A percentile compares a stretch with the other conserved stretches of the same genome.
Evolutionary conservation across 2,888 invertebrate genomes (phyloP).

Genomic region (Lithodes maja): DNA sequence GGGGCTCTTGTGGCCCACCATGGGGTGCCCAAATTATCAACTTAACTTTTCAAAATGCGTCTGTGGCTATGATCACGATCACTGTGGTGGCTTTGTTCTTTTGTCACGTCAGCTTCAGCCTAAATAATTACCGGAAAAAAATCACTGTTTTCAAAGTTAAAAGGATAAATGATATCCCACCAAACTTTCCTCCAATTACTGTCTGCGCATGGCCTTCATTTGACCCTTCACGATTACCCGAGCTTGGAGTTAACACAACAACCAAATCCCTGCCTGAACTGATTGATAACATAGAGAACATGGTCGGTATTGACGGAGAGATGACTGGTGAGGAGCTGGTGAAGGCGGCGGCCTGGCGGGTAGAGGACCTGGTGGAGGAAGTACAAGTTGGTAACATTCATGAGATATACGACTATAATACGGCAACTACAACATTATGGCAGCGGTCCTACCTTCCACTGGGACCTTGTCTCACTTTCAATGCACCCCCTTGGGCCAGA

Average conservation of each 20-base stretch:
- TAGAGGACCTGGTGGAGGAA: conserved; percentile 36
- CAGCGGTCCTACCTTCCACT: conserved; percentile 29
- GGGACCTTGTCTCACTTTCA: conserved; percentile 34
- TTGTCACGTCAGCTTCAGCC: too few relatives aligned
- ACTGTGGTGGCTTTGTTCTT: too few relatives aligned
- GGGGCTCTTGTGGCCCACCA: too few relatives aligned
- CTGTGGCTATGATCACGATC: too few relatives aligned
- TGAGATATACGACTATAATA: conserved; percentile 2
- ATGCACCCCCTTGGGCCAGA: too few relatives aligned
- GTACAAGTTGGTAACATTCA: neutral
- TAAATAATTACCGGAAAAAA: too few relatives aligned
- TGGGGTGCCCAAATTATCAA: too few relatives aligned
- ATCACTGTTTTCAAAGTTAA: too few relatives aligned
- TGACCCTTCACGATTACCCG: conserved; percentile 23
- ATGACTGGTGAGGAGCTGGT: conserved; percentile 26
- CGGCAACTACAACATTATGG: conserved; percentile 12
- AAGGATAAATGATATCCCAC: too few relatives aligned
- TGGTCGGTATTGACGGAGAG: conserved; percentile 28
- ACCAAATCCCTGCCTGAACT: neutral
- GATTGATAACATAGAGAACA: neutral
- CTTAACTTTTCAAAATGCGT: too few relatives aligned
- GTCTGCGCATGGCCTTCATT: conserved; percentile 44
- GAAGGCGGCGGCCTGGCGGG: conserved; percentile 30
- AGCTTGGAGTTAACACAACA: conserved; percentile 24
- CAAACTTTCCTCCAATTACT: conserved; percentile 24